phyloP scores from a whole-genome alignment of 2,888 invertebrate genomes.

The Tholera decimalis region DNA sequence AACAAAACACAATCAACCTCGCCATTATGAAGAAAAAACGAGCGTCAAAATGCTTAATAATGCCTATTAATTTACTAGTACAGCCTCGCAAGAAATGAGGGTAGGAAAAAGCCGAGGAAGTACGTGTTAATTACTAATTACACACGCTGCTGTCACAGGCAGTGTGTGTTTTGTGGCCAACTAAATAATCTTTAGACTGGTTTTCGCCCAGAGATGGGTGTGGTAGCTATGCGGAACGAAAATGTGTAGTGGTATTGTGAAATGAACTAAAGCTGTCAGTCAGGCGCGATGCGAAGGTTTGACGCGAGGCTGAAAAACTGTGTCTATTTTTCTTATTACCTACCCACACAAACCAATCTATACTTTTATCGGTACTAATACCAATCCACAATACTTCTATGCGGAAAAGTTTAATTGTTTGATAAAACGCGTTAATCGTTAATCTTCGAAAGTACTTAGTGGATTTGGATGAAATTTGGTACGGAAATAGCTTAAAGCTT shows the following conservation, averaged over 20 bases:
- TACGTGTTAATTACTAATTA: slow-evolving; percentile 57
- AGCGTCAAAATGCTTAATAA: slow-evolving; percentile 40
- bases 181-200: slow-evolving; percentile 44
- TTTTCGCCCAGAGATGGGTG: background rate
- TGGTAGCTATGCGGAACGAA: background rate
- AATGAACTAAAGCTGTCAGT: no score
- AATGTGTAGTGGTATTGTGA: background rate
- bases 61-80: slow-evolving; percentile 35
- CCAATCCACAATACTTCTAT: no score
- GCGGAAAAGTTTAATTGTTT: no score
- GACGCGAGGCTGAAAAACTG: background rate
- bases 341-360: no score
- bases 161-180: slow-evolving; percentile 51
- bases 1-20: slow-evolving; percentile 1
- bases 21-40: slow-evolving; percentile 31
- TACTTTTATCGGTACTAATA: no score
- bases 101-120: slow-evolving; percentile 33
- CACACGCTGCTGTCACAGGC: slow-evolving; percentile 46
- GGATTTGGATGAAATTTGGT: no score
- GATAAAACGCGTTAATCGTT: no score
- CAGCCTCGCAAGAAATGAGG: slow-evolving; percentile 36
- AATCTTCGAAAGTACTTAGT: no score
- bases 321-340: no score
- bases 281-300: no score
- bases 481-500: no score